Base-by-base conservation (phyloP, 2,797 vertebrate genomes). In the Brachyalestes nurse region DNA sequence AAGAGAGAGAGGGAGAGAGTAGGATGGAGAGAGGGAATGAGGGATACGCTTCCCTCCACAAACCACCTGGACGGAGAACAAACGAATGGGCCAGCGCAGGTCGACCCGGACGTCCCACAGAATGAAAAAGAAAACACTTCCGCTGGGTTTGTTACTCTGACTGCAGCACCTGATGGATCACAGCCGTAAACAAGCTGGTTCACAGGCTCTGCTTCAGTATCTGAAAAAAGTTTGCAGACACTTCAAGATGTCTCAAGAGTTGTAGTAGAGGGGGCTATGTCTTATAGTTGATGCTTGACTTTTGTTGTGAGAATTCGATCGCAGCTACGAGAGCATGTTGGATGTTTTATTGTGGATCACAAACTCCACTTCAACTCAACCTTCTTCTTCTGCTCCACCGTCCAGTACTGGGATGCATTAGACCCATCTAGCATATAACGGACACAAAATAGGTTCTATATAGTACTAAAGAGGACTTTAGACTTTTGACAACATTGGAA, bases 1-100 rank as follows among this genome's bases (percentile, higher is more conserved):
- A 84, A 80, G 75, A 81, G 84, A 42, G 84, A 42, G 65, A 91
- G 90, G 93, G 92, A 91, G 85, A 91, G 93, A 95, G 93, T 94
- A 92, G 93, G 93, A 93, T 89, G 71, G 88, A 88, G 90, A 88
- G 90, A 87, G 83, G 84, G 85, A 79, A 75, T 14, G 76, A 90
- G 93, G 94, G 96, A 96, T 96, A 96, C 96, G 96, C 94, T 98
- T 98, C 96, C 97, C 95, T 94, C 92, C 93, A 93, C 90, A 79
- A 83, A 86, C 90, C 90, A 94, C 92, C 91, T 95, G 93, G 89
- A 91, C 86, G 82, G 86, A 88, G 92, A 93, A 93, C 92, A 93
- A 94, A 93, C 66, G 83, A 89, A 84, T 87, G 87, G 88, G 89
- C 88, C 83, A 53, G 23, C 55, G 38, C 61, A 21, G 14, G 57